Evolutionary conservation across 2,888 invertebrate species (phyloP).

Genomic region (Hermaeophaga mercurialis): DNA sequence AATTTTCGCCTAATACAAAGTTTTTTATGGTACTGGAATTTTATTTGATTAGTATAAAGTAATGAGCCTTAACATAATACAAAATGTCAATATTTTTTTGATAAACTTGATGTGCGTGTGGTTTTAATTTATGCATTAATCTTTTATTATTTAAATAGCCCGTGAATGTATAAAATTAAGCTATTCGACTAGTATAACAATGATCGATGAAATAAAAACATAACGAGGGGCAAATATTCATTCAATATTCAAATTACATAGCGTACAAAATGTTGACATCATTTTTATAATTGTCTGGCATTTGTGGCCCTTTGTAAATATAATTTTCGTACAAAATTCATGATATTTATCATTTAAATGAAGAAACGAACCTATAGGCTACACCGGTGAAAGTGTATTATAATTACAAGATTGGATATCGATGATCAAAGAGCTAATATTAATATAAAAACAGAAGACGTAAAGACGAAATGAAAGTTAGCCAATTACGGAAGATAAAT

Average conservation of each 20-base stretch:
- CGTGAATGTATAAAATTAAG: not conserved
- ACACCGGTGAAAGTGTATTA: slow-evolving; percentile 14
- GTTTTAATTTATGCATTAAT: too few species aligned
- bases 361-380: slow-evolving; percentile 9
- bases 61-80: too few species aligned
- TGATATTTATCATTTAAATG: slow-evolving; percentile 14
- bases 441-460: not conserved
- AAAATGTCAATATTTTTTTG: too few species aligned
- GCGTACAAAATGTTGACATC: not conserved
- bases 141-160: too few species aligned
- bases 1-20: too few species aligned
- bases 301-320: not conserved
- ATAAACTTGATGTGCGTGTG: too few species aligned
- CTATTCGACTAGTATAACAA: not conserved
- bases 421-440: not conserved
- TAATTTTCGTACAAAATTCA: slow-evolving; percentile 1
- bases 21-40: too few species aligned
- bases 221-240: not conserved
- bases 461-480: slow-evolving; percentile 17
- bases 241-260: slow-evolving; percentile 1
- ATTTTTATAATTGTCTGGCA: not conserved
- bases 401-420: not conserved
- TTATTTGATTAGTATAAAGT: too few species aligned
- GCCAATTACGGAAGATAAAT: slow-evolving; percentile 10
- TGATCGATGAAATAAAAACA: not conserved